These are phyloP conservation scores for Caenorhabditis doughertyi DNA, from an alignment of 2,888 invertebrate species.

Conservation along the genomic window DNA sequence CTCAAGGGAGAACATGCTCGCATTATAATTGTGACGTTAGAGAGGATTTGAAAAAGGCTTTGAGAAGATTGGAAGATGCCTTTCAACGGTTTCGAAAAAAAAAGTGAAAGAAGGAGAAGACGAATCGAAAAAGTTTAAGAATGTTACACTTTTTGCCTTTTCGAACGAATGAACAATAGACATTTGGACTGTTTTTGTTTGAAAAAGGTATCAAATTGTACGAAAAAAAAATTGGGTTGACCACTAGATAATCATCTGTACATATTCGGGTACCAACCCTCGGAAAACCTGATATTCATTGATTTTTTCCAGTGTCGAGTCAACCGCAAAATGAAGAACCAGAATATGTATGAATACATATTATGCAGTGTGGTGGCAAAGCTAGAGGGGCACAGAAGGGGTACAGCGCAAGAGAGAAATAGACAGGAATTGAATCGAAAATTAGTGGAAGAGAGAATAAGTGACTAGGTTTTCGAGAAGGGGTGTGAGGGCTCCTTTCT, in stretches of 20 bases:
- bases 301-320: conserved; percentile 56
- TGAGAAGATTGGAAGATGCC: not conserved
- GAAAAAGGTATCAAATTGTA: conserved; percentile 4
- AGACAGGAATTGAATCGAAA: conserved; percentile 58
- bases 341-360: conserved; percentile 64
- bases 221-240: not conserved
- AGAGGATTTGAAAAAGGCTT: conserved; percentile 32
- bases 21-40: conserved; percentile 60
- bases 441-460: conserved; percentile 57
- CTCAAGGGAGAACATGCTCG: conserved; percentile 49
- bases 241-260: conserved; percentile 5
- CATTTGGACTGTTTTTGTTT: conserved; percentile 9
- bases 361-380: conserved; percentile 46
- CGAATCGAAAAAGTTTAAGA: conserved; percentile 20
- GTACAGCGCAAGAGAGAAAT: conserved; percentile 22
- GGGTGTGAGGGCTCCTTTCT: conserved; percentile 26
- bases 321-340: conserved; percentile 59
- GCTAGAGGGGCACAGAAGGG: conserved; percentile 30
- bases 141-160: conserved; percentile 35
- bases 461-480: conserved; percentile 17
- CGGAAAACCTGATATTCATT: conserved; percentile 52
- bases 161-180: conserved; percentile 34
- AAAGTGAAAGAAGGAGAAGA: conserved; percentile 14
- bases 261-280: not conserved
- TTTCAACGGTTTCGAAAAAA: conserved; percentile 36